Evolutionary conservation across 2,888 invertebrate species (phyloP).

Genomic region (Rhagium mordax): DNA sequence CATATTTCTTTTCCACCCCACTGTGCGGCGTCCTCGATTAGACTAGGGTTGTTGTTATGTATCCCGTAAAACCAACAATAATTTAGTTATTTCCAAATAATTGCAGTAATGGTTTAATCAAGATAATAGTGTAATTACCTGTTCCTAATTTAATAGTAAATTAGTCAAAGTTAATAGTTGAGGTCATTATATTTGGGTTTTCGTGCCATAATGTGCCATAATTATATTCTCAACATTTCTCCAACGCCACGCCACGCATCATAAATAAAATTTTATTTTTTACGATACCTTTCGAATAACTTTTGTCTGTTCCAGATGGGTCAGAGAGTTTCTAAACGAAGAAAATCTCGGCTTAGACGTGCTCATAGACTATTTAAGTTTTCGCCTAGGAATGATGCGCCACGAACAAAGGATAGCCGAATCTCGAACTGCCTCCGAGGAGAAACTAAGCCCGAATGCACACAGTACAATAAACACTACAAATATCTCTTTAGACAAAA

Average conservation of each 20-base stretch:
- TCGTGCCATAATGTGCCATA: no score
- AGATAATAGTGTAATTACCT: neutral
- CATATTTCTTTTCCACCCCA: neutral
- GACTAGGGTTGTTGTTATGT: neutral
- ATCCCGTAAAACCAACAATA: neutral
- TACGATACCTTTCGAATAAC: no score
- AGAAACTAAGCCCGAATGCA: constrained; percentile 76
- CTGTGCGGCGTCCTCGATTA: neutral
- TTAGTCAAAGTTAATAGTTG: neutral
- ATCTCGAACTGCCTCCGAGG: constrained; percentile 83
- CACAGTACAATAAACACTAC: constrained; percentile 59
- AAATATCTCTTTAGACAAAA: constrained; percentile 61
- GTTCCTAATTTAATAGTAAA: neutral
- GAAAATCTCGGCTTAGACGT: constrained; percentile 97
- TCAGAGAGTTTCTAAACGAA: constrained; percentile 96
- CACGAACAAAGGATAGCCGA: constrained; percentile 89
- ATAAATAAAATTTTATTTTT: no score
- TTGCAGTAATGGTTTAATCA: neutral
- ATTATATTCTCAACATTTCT: no score
- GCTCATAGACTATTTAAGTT: constrained; percentile 97
- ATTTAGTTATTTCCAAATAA: neutral
- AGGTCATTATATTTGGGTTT: no score
- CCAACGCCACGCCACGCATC: no score
- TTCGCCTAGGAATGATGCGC: constrained; percentile 94
- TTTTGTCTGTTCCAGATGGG: no score